Base-by-base conservation (phyloP, 2,888 invertebrate genomes). In the Philereme transversata region DNA sequence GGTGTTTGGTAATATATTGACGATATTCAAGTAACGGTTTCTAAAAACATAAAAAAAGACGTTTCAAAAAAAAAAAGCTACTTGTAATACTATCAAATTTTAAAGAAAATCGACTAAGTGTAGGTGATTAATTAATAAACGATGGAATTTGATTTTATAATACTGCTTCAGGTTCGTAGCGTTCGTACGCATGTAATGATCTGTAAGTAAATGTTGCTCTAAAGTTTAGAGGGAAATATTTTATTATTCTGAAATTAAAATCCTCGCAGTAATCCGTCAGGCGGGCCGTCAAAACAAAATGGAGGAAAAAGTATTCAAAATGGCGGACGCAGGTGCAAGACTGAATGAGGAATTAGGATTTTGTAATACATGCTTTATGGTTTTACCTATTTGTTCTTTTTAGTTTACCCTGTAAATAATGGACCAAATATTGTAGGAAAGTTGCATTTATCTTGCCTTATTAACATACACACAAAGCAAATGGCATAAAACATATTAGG, bases 261-360 rank as follows among this genome's bases (percentile, higher is more conserved):
- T 84, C 75, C 79, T 77, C 75, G 70, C 71, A 72, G 82, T 90
- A 89, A 90, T 90, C 89, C 90, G 86, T 90, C 90, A 89, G 84
- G 63, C 69, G 72, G 67, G 68, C 73, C 72, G 71, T 74, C 73
- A 71, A 79, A 79, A 81, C 77, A 82, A 84, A 81, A 84, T 83
- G 83, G 81, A 62, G 70, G 79, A 69, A 74, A 77, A 73, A 47
- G 40, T 38, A 62, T 60, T 56, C 79, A 83, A 84, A 79, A 86
- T 85, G 83, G 82, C 81, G 68, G 78, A 65, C 78, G 62, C 89
- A 89, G 88, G 87, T 88, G 88, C 80, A 77, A 67, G 65, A 53
- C 47, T 74, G 70, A 68, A 74, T 74, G 76, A 65, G 70, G 75
- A 77, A 79, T 6, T 40, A 78, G 70, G 66, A 72, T 73, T 78